phyloP scores from a whole-genome alignment of 2,797 vertebrate species.

The Notolepis coatsorum region DNA sequence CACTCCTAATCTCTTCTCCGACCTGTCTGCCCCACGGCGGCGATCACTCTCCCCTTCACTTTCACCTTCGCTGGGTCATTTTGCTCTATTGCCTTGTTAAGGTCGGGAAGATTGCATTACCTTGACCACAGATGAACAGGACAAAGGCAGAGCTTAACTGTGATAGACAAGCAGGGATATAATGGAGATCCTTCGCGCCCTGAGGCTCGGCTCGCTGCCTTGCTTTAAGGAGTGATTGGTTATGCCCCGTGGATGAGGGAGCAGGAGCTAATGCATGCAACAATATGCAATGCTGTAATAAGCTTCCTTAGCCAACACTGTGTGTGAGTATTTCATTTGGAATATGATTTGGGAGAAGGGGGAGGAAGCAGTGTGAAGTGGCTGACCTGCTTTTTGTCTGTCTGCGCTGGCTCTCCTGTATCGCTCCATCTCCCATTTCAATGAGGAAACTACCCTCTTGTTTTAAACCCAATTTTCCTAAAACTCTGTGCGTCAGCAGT shows the following conservation, averaged over 20 bases:
- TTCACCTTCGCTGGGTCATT: conserved; percentile 42
- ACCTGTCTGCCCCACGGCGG: conserved; percentile 10
- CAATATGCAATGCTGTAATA: conserved; percentile 38
- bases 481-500: conserved; percentile 74
- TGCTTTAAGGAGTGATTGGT: conserved; percentile 54
- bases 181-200: conserved; percentile 41
- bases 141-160: conserved; percentile 24
- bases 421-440: conserved; percentile 75
- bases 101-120: neutral
- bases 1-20: conserved; percentile 51
- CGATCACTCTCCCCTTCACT: neutral
- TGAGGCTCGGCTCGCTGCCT: conserved; percentile 36
- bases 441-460: conserved; percentile 61
- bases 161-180: conserved; percentile 32
- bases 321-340: conserved; percentile 55
- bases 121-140: conserved; percentile 13
- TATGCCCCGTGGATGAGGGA: conserved; percentile 49
- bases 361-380: conserved; percentile 66
- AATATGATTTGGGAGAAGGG: conserved; percentile 58
- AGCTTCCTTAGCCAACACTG: conserved; percentile 35
- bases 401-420: conserved; percentile 50
- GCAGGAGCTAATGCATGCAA: conserved; percentile 41
- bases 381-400: conserved; percentile 69
- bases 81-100: neutral
- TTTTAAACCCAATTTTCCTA: conserved; percentile 74